These are phyloP conservation scores for Clepsis dumicolana DNA, from an alignment of 2,888 invertebrate species.

Conservation along the genomic window DNA sequence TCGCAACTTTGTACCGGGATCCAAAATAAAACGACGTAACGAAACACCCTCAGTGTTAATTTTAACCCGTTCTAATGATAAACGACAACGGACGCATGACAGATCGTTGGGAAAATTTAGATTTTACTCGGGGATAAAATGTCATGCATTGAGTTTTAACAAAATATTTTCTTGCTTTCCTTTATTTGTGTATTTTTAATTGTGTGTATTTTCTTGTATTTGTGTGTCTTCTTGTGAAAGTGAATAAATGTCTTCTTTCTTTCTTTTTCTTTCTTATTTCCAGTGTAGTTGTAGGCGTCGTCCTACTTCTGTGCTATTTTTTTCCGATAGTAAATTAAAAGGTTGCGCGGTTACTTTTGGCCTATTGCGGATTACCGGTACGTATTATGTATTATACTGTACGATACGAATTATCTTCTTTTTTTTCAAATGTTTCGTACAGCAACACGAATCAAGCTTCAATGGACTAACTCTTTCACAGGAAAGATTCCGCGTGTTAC, in stretches of 20 bases:
- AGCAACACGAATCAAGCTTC: neutral
- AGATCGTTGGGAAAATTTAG: conserved; percentile 36
- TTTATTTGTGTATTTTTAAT: no score
- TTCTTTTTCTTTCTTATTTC: neutral
- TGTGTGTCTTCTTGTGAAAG: no score
- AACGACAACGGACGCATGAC: conserved; percentile 58
- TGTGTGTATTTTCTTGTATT: no score
- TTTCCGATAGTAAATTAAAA: neutral
- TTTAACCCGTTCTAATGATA: conserved; percentile 65
- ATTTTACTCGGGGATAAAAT: conserved; percentile 19
- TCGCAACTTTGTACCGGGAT: conserved; percentile 63
- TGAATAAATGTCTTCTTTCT: no score
- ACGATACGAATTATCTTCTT: neutral
- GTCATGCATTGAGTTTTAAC: neutral
- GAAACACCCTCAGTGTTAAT: conserved; percentile 64
- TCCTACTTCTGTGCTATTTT: neutral
- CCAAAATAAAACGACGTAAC: conserved; percentile 66
- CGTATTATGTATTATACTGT: no score
- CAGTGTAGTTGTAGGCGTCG: neutral
- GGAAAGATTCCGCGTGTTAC: neutral
- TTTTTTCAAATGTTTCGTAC: neutral
- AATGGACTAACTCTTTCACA: neutral
- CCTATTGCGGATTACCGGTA: no score
- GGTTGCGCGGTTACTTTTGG: neutral
- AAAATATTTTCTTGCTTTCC: neutral